These are phyloP conservation scores for Zelleria hepariella DNA, from an alignment of 2,888 invertebrate genomes.

Conservation along the genomic window DNA sequence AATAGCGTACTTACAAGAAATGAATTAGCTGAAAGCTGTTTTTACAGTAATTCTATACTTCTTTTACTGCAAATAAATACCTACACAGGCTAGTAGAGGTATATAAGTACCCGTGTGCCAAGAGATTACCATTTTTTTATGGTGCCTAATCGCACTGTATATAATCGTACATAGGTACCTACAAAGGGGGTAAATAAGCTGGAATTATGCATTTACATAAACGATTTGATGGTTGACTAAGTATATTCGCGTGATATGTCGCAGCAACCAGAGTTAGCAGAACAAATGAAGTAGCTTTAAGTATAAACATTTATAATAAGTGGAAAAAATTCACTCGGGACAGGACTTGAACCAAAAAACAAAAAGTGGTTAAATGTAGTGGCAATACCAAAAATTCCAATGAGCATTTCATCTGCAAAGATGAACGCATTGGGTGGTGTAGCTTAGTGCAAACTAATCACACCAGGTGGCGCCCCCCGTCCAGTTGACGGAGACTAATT, in stretches of 20 bases:
- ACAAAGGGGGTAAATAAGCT: background rate
- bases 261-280: background rate
- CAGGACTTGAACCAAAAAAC: too few species aligned
- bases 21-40: background rate
- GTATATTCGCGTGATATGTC: conserved; percentile 19
- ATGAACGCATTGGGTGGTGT: too few species aligned
- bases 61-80: too few species aligned
- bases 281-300: background rate
- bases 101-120: background rate
- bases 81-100: background rate
- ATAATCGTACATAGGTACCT: background rate
- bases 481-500: too few species aligned
- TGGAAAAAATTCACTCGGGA: too few species aligned
- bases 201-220: conserved; percentile 26
- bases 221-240: conserved; percentile 18
- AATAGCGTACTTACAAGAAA: background rate
- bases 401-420: too few species aligned
- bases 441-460: too few species aligned
- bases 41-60: background rate
- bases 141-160: background rate
- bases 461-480: too few species aligned
- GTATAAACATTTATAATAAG: too few species aligned
- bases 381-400: too few species aligned
- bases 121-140: background rate
- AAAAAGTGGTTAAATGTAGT: too few species aligned